These are phyloP conservation scores for Macrocentrus cingulum DNA, from an alignment of 1,140 invertebrate species.

Conservation along the genomic window DNA sequence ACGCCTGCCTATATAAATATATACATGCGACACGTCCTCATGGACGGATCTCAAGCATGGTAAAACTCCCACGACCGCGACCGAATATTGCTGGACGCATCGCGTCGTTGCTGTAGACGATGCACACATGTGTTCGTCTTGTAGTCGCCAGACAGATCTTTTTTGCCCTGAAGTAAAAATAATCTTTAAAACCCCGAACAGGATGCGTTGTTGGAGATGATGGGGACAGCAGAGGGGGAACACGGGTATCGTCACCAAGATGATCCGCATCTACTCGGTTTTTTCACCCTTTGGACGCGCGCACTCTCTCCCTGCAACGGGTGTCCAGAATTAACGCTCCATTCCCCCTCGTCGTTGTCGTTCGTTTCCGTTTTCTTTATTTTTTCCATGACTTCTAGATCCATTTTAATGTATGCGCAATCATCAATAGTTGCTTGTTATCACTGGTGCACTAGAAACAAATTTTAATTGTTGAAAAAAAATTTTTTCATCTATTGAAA, in stretches of 20 bases:
- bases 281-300: constrained; percentile 58
- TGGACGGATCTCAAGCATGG: constrained; percentile 11
- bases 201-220: constrained; percentile 41
- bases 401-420: no score
- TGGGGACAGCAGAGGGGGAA: constrained; percentile 24
- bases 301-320: constrained; percentile 50
- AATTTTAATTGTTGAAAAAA: no score
- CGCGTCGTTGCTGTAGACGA: constrained; percentile 13
- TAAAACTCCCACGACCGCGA: constrained; percentile 35
- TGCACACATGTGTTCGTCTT: constrained; percentile 36
- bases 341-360: constrained; percentile 2
- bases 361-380: constrained; percentile 9
- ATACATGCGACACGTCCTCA: constrained; percentile 6
- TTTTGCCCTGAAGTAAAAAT: constrained; percentile 59
- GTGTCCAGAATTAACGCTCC: constrained; percentile 52
- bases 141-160: constrained; percentile 57
- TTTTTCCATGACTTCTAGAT: background rate
- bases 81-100: constrained; percentile 24
- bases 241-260: constrained; percentile 52
- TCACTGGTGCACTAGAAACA: no score
- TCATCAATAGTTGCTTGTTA: no score
- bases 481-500: no score
- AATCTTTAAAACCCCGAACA: constrained; percentile 61
- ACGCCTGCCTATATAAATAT: background rate
- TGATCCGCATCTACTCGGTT: constrained; percentile 42